Percentiles rank a stretch among this genome's conserved stretches.
Evolutionary conservation across 2,113 vertebrate genomes (phyloP).

Genomic region (Bufo bufo): DNA sequence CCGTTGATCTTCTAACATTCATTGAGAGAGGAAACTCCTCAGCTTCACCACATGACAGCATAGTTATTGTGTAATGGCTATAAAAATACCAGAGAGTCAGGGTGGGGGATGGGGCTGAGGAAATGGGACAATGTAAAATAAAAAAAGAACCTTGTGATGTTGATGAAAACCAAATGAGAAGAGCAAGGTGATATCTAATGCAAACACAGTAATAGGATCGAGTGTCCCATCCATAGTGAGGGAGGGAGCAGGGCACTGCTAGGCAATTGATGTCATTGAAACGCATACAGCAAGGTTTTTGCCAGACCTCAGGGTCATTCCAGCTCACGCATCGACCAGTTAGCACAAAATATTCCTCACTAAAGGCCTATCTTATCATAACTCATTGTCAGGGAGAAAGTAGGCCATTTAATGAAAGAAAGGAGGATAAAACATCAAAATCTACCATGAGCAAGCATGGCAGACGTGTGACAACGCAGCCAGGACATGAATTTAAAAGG

Average conservation of each 20-base stretch:
- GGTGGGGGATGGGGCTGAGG: background rate
- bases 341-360: background rate
- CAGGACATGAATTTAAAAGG: too few species aligned
- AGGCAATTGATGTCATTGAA: constrained; percentile 24
- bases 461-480: too few species aligned
- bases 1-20: background rate
- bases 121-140: background rate
- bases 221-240: background rate
- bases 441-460: too few species aligned
- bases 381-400: background rate
- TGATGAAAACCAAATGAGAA: background rate
- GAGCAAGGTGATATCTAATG: background rate
- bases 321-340: background rate
- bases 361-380: background rate
- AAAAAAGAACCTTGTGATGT: background rate
- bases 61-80: background rate
- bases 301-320: constrained; percentile 31
- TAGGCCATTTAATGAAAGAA: background rate
- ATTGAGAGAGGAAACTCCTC: constrained; percentile 31
- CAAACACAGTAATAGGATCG: background rate
- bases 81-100: background rate
- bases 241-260: background rate
- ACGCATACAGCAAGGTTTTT: constrained; percentile 8
- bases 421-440: too few species aligned
- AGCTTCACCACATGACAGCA: background rate